Evolutionary conservation across 2,113 vertebrate species (phyloP).

Genomic region (Apistogramma diplotaenia): DNA sequence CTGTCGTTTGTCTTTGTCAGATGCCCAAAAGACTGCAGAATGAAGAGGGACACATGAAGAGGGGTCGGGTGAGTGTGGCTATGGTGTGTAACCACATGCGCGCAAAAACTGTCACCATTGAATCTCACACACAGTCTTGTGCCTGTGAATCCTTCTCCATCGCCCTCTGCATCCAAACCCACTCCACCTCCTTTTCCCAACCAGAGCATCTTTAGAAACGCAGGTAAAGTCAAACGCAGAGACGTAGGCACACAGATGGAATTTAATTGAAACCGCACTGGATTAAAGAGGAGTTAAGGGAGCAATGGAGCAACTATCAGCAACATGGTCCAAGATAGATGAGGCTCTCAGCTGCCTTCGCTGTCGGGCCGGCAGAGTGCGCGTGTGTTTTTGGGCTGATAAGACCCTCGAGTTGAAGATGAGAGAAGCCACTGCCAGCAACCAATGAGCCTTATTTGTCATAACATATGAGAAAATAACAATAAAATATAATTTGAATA

Average conservation of each 20-base stretch:
- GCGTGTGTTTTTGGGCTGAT: slow-evolving; percentile 74
- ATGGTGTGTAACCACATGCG: slow-evolving; percentile 43
- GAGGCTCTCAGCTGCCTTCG: slow-evolving; percentile 58
- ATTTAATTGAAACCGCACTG: slow-evolving; percentile 69
- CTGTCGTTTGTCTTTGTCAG: slow-evolving; percentile 84
- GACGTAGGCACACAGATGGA: slow-evolving; percentile 46
- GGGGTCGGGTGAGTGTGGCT: slow-evolving; percentile 47
- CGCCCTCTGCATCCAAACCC: background rate
- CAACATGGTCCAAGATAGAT: slow-evolving; percentile 69
- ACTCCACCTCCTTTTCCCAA: background rate
- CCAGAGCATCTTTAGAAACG: slow-evolving; percentile 29
- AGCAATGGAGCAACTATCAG: slow-evolving; percentile 52
- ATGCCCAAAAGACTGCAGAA: slow-evolving; percentile 73
- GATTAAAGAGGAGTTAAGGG: slow-evolving; percentile 21
- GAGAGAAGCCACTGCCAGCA: slow-evolving; percentile 23
- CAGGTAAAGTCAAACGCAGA: slow-evolving; percentile 2
- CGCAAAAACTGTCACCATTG: slow-evolving; percentile 37
- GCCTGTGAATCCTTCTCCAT: slow-evolving; percentile 49
- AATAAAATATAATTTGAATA: slow-evolving; percentile 1
- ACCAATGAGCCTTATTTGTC: slow-evolving; percentile 27
- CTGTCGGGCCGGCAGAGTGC: slow-evolving; percentile 36
- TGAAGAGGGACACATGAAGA: slow-evolving; percentile 81
- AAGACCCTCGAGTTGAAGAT: slow-evolving; percentile 60
- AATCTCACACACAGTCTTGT: slow-evolving; percentile 33
- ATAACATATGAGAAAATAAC: slow-evolving; percentile 14